Percentiles rank a stretch among this genome's conserved stretches.
Conservation (phyloP, 2,797 vertebrate genomes). For the Enteromius argenteus region DNA sequence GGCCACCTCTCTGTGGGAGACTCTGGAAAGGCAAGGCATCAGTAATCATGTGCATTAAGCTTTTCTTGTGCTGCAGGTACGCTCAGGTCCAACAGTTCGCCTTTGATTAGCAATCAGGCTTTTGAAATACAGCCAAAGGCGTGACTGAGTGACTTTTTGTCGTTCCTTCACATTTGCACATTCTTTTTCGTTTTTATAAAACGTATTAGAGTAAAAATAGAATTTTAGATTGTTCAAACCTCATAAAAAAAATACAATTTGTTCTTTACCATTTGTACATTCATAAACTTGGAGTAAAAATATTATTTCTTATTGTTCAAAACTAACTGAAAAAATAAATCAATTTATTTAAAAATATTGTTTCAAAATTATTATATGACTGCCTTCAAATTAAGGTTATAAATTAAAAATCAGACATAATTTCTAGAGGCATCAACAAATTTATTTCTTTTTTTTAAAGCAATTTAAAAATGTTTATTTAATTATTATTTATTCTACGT, state of each 20-base stretch:
- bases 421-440: too few relatives aligned
- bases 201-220: background rate
- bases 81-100: constrained; percentile 56
- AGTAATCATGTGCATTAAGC: constrained; percentile 65
- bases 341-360: too few relatives aligned
- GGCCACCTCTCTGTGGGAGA: constrained; percentile 56
- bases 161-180: background rate
- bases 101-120: constrained; percentile 66
- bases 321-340: too few relatives aligned
- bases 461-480: too few relatives aligned
- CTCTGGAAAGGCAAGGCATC: constrained; percentile 51
- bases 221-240: background rate
- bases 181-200: background rate
- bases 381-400: too few relatives aligned
- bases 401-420: too few relatives aligned
- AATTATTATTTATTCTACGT: too few relatives aligned
- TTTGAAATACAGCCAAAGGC: constrained; percentile 44
- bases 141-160: constrained; percentile 4
- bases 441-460: too few relatives aligned
- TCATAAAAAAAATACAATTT: background rate
- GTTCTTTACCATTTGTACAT: too few relatives aligned
- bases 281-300: too few relatives aligned
- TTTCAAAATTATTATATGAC: too few relatives aligned
- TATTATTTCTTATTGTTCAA: too few relatives aligned
- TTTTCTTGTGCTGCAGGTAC: constrained; percentile 61